Evolutionary conservation across 2,888 invertebrate genomes (phyloP).

Genomic region (Lacanobia oleracea): DNA sequence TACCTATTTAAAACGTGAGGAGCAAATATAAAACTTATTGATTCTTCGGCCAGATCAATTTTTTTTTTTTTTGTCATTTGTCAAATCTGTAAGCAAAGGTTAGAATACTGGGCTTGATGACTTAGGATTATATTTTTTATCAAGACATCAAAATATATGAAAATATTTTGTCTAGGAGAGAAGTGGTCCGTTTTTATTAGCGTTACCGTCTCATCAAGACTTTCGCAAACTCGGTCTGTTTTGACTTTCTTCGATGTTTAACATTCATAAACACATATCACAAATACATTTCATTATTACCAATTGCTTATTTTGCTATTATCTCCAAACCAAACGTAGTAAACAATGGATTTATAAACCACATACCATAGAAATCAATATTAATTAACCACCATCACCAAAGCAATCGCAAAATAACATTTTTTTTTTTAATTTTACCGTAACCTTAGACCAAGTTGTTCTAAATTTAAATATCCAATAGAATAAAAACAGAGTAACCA

Average conservation of each 20-base stretch:
- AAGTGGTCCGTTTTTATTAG: no score
- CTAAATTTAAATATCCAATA: slow-evolving; percentile 26
- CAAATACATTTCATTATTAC: no score
- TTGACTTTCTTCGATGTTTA: no score
- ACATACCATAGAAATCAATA: not conserved
- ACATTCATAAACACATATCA: no score
- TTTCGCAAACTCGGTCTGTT: no score
- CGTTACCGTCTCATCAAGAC: no score
- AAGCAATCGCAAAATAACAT: not conserved
- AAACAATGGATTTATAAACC: no score
- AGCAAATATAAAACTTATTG: not conserved
- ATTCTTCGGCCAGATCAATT: not conserved
- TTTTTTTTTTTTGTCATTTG: not conserved
- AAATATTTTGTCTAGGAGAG: no score
- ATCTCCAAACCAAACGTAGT: no score
- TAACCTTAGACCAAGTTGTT: not conserved
- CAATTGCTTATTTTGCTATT: no score
- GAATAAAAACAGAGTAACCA: slow-evolving; percentile 3
- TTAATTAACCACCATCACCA: not conserved
- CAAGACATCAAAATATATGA: no score
- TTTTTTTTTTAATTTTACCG: not conserved
- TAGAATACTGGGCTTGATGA: no score
- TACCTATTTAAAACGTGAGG: slow-evolving; percentile 17
- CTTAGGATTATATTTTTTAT: not conserved
- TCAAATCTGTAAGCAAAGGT: not conserved